Base-by-base conservation (phyloP, 2,113 vertebrate genomes). In the Anoura caudifer region DNA sequence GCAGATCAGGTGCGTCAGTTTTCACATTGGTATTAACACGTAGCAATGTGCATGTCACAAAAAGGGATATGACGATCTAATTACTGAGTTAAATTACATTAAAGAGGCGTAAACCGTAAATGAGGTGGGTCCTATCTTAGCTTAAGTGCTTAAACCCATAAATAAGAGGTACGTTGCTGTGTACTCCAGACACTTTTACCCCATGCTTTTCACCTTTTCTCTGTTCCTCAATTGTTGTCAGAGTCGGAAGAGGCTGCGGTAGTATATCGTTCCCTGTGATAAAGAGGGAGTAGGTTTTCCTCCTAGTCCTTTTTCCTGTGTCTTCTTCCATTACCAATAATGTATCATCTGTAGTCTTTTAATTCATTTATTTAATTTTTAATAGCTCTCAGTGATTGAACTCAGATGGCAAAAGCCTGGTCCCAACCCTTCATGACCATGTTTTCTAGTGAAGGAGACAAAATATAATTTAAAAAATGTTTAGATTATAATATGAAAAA, bases 301-400 rank as follows among this genome's bases (percentile, higher is more conserved):
- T 96, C 17, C 31, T 45, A 24, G 16, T 63, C 38, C 43, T 91
- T 81, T 96, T 83, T 83, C 20, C 10, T 95, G 7, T 85, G 19
- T 65, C 87, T 94, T 7, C 31, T 89, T 80, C 87, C 1, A 41
- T 88, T 85, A 67, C 24, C 84, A 80, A 47, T 76, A 69, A 17
- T 76, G 0, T 72, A 2, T 61, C 33, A 87, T 92, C 83, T 63
- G 50, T 84, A 76, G 38, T 61, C 31, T 90, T 52, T 79, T 72
- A 54, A 81, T 90, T 86, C 6, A 22, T 84, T 85, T 79, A 54
- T 56, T 87, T 84, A 20, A 41, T 47, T 95, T 91, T 91, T 92
- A 24, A 69, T 90, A 31, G 5, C 1, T 75, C 13, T 0, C 19
- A 95, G 5, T 72, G 12, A 67, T 59, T 59, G 36, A 95, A 96